Percentiles rank a stretch among this genome's conserved stretches.
Conservation (phyloP, 2,888 invertebrate species). For the Meloe dianella region DNA sequence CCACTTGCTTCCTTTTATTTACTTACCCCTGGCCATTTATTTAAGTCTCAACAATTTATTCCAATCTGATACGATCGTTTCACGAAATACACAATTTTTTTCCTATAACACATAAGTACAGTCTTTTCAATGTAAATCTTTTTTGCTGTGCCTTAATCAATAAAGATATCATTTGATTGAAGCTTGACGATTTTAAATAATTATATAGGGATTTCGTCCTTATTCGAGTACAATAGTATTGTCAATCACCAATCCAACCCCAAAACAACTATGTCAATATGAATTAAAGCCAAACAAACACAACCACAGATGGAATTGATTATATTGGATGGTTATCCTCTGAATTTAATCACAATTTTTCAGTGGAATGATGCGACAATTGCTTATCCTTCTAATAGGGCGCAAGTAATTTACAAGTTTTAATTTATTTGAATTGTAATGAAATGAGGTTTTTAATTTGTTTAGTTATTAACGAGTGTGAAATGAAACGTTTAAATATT, state of each 20-base stretch:
- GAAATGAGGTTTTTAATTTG: conserved; percentile 55
- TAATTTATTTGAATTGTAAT: conserved; percentile 52
- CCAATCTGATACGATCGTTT: conserved; percentile 6
- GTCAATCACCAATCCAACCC: conserved; percentile 31
- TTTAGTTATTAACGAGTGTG: conserved; percentile 39
- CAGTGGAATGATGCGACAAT: conserved; percentile 45
- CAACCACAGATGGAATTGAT: conserved; percentile 42
- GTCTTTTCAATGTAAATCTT: neutral
- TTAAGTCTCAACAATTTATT: conserved; percentile 30
- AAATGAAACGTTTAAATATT: conserved; percentile 47
- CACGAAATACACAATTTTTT: neutral
- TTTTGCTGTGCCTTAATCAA: neutral
- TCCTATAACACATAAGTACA: neutral
- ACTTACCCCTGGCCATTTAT: conserved; percentile 48
- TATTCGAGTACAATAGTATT: conserved; percentile 23
- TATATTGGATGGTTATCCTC: conserved; percentile 23
- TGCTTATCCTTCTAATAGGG: conserved; percentile 52
- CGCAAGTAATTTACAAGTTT: conserved; percentile 57
- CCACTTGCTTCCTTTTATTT: conserved; percentile 54
- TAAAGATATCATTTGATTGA: conserved; percentile 1
- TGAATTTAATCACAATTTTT: conserved; percentile 57
- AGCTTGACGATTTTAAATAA: conserved; percentile 3
- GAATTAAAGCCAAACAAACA: conserved; percentile 51
- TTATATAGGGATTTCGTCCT: conserved; percentile 2
- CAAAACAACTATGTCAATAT: conserved; percentile 48